phyloP scores from a whole-genome alignment of 2,888 invertebrate genomes.

The Yponomeuta cagnagella region DNA sequence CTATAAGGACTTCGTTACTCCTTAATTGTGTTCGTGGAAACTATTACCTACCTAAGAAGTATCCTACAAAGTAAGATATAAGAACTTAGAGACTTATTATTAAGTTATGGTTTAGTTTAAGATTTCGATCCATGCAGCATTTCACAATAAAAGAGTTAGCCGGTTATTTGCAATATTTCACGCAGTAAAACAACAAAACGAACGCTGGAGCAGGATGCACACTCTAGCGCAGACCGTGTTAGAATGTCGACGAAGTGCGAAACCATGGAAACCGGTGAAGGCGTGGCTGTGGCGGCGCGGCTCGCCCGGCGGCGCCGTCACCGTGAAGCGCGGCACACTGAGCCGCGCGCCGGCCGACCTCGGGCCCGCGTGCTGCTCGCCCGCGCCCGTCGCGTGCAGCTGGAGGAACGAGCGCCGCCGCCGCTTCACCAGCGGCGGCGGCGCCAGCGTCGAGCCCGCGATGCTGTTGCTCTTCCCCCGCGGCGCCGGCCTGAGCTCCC shows the following conservation, averaged over 20 bases:
- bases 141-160: conserved; percentile 23
- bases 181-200: neutral
- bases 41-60: too few species aligned
- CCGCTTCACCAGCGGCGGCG: conserved; percentile 41
- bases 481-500: conserved; percentile 42
- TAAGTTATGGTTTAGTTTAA: neutral
- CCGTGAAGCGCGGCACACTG: conserved; percentile 70
- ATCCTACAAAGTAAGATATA: too few species aligned
- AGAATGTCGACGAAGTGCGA: conserved; percentile 80
- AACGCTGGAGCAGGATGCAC: conserved; percentile 1
- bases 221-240: conserved; percentile 70
- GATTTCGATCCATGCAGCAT: neutral
- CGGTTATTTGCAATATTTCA: neutral
- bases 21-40: too few species aligned
- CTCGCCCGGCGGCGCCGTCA: conserved; percentile 73
- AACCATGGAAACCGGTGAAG: conserved; percentile 75
- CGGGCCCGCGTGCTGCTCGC: conserved; percentile 45
- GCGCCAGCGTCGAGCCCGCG: conserved; percentile 49
- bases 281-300: conserved; percentile 68
- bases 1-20: too few species aligned
- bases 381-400: conserved; percentile 69
- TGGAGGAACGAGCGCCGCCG: conserved; percentile 78
- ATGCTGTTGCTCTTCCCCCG: conserved; percentile 67
- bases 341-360: conserved; percentile 70
- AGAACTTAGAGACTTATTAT: neutral